Percentiles rank a stretch among this genome's conserved stretches.
Evolutionary conservation across 2,888 invertebrate genomes (phyloP).

Genomic region (Acrocera orbiculus): DNA sequence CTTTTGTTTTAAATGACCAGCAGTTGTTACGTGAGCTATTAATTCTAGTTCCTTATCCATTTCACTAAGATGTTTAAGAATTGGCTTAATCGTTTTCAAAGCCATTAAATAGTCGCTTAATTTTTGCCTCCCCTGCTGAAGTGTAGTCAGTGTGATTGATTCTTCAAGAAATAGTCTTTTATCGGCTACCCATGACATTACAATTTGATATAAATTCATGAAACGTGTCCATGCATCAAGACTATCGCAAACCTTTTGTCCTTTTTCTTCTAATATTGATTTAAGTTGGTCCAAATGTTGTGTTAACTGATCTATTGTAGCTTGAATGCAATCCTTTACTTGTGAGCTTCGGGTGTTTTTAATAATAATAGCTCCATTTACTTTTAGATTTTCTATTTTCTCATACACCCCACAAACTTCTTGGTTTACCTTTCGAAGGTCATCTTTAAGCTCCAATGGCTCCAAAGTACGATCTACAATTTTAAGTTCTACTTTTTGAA

Average conservation of each 20-base stretch:
- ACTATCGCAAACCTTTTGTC: slow-evolving; percentile 67
- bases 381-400: slow-evolving; percentile 56
- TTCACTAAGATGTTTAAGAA: slow-evolving; percentile 72
- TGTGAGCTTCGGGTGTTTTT: slow-evolving; percentile 62
- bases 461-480: slow-evolving; percentile 64
- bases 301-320: slow-evolving; percentile 54
- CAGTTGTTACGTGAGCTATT: slow-evolving; percentile 66
- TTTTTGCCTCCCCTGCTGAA: slow-evolving; percentile 68
- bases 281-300: slow-evolving; percentile 65
- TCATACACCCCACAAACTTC: slow-evolving; percentile 56
- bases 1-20: slow-evolving; percentile 69
- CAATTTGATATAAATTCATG: slow-evolving; percentile 61
- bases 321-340: slow-evolving; percentile 57
- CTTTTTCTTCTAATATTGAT: slow-evolving; percentile 65
- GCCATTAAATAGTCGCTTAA: slow-evolving; percentile 76
- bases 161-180: slow-evolving; percentile 63
- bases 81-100: slow-evolving; percentile 75
- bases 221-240: slow-evolving; percentile 80
- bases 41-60: slow-evolving; percentile 81
- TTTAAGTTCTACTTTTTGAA: slow-evolving; percentile 64
- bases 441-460: slow-evolving; percentile 59
- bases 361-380: slow-evolving; percentile 59
- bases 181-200: slow-evolving; percentile 68
- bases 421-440: slow-evolving; percentile 55
- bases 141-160: slow-evolving; percentile 56